Base-by-base conservation (phyloP, 2,888 invertebrate genomes). In the Drosophila pseudotalamancana region DNA sequence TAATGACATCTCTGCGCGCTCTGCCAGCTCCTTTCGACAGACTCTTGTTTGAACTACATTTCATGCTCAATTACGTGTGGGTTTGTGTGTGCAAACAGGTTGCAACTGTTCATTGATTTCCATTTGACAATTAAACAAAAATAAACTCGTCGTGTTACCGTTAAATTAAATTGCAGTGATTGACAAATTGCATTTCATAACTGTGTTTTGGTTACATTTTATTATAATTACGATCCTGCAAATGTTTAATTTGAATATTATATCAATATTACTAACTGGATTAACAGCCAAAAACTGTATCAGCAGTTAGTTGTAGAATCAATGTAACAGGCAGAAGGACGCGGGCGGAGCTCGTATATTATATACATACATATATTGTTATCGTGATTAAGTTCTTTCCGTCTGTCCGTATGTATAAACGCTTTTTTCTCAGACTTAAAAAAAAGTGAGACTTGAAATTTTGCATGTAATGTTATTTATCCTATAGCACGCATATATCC, bases 51-150 rank as follows among this genome's bases (percentile, higher is more conserved):
- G 60, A 46, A 43, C 68, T 53, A 46, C 53, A 64, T 75, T 77
- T 56, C 51, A 75, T 45, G 73, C 72, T 62, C 61, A 72, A 75
- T 77, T 77, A 56, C 25, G 6, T 25, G 37, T 25, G 25, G 46
- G 66, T 77, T 54, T 21, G 6, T 25, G 37, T 25, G 25, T 50
- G 66, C 72, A 66, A 66, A 66, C 72, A 61, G 48, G 66, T 59
- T 34, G 48, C 54, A 56, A 32, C 32, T 42, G 45, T 19, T 42
- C 3, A 39, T 45, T 27, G 8, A 23, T 35, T 29, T 23, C 16
- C 9, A 48, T 50, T 45, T 8, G 27, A 39, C 37, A 56, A 61
- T 57, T 54, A 40, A 50, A 51, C 25, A 16, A 18, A 50, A 46
- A 12, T 43, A 55, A 35, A 31, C 35, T 34, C 9, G 2, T 31